Evolutionary conservation across 2,888 invertebrate species (phyloP).

Genomic region (Netelia fuscicornis): DNA sequence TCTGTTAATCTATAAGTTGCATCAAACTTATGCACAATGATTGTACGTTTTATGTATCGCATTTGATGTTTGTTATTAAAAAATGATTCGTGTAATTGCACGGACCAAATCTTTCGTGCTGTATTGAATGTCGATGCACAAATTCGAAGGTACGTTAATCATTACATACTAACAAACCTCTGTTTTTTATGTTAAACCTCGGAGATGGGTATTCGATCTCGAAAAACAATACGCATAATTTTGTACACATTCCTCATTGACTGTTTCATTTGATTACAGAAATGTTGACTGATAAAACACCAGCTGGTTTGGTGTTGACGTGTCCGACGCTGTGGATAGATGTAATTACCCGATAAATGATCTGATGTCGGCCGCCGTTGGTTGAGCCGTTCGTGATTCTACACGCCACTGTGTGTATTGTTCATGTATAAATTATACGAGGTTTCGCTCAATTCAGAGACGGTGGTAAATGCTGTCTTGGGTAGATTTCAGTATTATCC

Average conservation of each 20-base stretch:
- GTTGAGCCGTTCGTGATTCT: conserved; percentile 41
- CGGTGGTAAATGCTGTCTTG: conserved; percentile 57
- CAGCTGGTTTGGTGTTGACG: conserved; percentile 70
- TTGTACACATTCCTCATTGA: background rate
- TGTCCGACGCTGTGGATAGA: conserved; percentile 73
- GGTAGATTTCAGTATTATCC: conserved; percentile 70
- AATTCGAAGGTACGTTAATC: conserved; percentile 18
- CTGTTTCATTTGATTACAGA: conserved; percentile 73
- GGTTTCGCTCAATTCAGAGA: conserved; percentile 36
- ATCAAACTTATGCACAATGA: conserved; percentile 13
- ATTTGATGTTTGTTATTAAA: conserved; percentile 4
- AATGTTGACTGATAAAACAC: conserved; percentile 77
- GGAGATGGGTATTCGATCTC: background rate
- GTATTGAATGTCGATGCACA: background rate
- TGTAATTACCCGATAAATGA: conserved; percentile 67
- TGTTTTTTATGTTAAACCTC: background rate
- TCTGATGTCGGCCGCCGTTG: conserved; percentile 57
- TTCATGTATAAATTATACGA: conserved; percentile 30
- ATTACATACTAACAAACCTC: background rate
- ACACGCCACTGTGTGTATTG: conserved; percentile 9
- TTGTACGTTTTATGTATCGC: conserved; percentile 23
- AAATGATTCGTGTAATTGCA: conserved; percentile 8
- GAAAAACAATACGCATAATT: background rate
- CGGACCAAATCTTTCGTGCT: conserved; percentile 6
- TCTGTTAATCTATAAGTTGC: conserved; percentile 7